These are phyloP conservation scores for Hippocampus zosterae DNA, from an alignment of 2,113 vertebrate genomes.

Conservation along the genomic window DNA sequence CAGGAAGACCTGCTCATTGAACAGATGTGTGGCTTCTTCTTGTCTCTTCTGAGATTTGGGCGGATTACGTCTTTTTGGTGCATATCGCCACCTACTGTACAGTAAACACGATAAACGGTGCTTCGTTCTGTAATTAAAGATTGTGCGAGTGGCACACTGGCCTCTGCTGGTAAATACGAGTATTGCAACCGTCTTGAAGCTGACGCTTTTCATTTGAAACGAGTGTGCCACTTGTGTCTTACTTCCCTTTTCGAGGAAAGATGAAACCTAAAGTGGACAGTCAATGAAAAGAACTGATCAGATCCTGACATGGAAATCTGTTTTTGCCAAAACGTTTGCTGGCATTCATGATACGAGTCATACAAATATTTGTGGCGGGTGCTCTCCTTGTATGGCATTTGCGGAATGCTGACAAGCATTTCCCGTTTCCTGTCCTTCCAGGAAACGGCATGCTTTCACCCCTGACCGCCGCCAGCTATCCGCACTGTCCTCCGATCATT, in stretches of 20 bases:
- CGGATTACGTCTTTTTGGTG: too few species aligned
- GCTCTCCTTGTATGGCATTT: conserved; percentile 38
- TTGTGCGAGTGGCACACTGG: conserved; percentile 40
- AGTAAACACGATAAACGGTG: too few species aligned
- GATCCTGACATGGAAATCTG: background rate
- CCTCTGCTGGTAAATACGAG: conserved; percentile 43
- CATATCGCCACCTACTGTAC: too few species aligned
- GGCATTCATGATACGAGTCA: background rate
- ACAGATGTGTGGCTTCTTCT: too few species aligned
- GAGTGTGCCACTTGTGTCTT: too few species aligned
- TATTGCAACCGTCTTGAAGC: background rate
- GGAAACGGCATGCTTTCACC: conserved; percentile 63
- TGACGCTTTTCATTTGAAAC: background rate
- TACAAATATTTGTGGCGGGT: background rate
- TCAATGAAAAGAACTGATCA: background rate
- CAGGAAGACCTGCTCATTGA: too few species aligned
- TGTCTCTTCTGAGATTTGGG: too few species aligned
- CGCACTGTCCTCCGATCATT: background rate
- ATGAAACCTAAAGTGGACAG: too few species aligned
- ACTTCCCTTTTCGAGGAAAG: too few species aligned
- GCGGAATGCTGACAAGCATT: conserved; percentile 67
- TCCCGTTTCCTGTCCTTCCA: conserved; percentile 69
- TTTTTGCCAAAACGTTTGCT: background rate
- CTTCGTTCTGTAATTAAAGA: background rate
- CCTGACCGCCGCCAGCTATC: conserved; percentile 41